Percentiles rank a stretch among this genome's conserved stretches.
Conservation (phyloP, 2,113 vertebrate genomes). For the Phaethornis superciliosus region DNA sequence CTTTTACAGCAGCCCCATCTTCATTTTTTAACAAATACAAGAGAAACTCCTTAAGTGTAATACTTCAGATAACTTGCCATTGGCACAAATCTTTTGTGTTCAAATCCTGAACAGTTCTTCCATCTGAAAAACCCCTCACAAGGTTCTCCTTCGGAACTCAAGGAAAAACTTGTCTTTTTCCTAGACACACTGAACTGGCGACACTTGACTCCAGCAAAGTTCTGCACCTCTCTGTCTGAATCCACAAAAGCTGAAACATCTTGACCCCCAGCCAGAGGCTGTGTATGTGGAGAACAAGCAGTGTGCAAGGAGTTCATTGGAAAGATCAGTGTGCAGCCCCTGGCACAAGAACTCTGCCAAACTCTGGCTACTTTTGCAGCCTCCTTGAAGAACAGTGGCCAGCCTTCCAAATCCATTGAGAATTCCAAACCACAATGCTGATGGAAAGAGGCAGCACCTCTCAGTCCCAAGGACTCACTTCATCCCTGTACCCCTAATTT, state of each 20-base stretch:
- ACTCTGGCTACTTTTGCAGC: neutral
- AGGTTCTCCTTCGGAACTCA: neutral
- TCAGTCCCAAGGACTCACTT: neutral
- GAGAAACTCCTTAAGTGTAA: neutral
- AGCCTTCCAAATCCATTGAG: neutral
- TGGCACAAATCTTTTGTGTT: neutral
- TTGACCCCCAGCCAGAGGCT: neutral
- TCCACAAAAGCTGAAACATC: neutral
- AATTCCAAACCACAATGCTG: neutral
- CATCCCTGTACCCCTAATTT: neutral
- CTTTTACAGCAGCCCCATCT: neutral
- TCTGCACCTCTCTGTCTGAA: neutral
- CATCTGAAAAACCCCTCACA: neutral
- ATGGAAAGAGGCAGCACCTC: neutral
- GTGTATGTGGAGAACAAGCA: rapidly evolving
- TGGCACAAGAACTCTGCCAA: neutral
- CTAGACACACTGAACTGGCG: neutral
- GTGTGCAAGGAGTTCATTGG: rapidly evolving
- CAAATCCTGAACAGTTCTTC: neutral
- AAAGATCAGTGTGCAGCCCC: neutral
- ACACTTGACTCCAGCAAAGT: neutral
- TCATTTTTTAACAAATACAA: neutral
- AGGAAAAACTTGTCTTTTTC: rapidly evolving
- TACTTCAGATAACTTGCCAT: neutral
- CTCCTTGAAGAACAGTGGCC: neutral